Evolutionary conservation across 1,140 invertebrate species (phyloP), one percentile per base, ranked within the genome.

Genomic region (Eriosoma lanigerum): DNA sequence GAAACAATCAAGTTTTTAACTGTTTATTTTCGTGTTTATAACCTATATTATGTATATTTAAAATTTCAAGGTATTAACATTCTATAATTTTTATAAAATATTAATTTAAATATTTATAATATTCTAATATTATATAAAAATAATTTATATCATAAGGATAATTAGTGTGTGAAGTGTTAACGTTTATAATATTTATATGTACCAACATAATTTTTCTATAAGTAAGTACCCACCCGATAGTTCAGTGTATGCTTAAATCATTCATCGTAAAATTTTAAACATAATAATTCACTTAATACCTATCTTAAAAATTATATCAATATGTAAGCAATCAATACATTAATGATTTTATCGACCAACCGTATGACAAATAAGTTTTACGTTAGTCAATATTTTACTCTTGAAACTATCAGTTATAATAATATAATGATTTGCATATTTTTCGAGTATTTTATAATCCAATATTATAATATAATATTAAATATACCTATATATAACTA

Each of bases 1-100:
- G 66, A 38, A 68, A 68, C 66, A 68, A 68, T 68, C 66, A 68
- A 48, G 44, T 68, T 68, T 68, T 48, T 46, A 68, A 68, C 66
- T 17, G 44, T 68, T 68, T 68, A 68, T 68, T 46, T 68, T 68
- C 44, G 15, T 26, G 66, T 68, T 68, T 68, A 68, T 48, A 48
- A 68, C 44, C 17, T 68, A 68, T 58, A 21, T 54, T 66, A 21
- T 48, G 66, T 48, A 48, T 24, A 48, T 48, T 68, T 68, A 24
- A 68, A 17, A 68, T 68, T 68, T 24, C 66, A 68, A 48, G 44
- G 38, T 68, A 68, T 48, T 6, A 46, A 46, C 44, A 13, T 44
- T 24, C 12, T 46, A 68, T 24, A 32, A 21, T 68, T 68, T 24
- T 68, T 10, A 1, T 68, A 68, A 68, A 68, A 8, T 56, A 48